Conservation (phyloP, 2,888 invertebrate species). For the Drosophila quasianomalipes region DNA sequence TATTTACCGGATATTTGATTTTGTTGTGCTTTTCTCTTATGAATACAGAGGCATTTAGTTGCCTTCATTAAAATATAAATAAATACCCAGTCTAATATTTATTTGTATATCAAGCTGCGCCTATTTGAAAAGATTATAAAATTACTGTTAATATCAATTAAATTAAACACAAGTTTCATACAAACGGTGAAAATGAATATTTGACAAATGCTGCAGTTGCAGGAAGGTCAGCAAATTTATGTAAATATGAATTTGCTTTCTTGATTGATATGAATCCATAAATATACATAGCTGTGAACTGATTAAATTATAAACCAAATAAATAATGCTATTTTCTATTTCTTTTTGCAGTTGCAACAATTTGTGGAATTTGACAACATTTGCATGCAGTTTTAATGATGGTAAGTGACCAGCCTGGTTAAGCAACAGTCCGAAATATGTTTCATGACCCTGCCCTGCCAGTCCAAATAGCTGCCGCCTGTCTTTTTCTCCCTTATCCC, state of each 20-base stretch:
- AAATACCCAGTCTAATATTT: neutral
- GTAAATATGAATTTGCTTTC: neutral
- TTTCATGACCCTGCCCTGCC: neutral
- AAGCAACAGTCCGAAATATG: constrained; percentile 14
- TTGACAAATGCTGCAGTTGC: neutral
- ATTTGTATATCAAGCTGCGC: neutral
- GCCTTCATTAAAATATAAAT: neutral
- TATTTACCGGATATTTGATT: neutral
- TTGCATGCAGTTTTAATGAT: constrained; percentile 57
- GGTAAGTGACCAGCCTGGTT: constrained; percentile 52
- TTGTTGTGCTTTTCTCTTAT: neutral
- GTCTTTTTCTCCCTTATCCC: constrained; percentile 8
- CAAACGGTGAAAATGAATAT: neutral
- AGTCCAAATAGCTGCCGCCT: neutral
- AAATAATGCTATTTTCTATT: neutral
- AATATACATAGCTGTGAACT: neutral
- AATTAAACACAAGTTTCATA: neutral
- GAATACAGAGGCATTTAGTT: neutral
- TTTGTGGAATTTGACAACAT: constrained; percentile 39
- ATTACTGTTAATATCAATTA: neutral
- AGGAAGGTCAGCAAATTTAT: neutral
- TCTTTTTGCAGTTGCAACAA: constrained; percentile 46
- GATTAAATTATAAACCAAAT: neutral
- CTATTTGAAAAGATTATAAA: neutral
- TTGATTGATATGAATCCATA: neutral